Conservation (phyloP, 2,888 invertebrate species). For the Eremobia ochroleuca region DNA sequence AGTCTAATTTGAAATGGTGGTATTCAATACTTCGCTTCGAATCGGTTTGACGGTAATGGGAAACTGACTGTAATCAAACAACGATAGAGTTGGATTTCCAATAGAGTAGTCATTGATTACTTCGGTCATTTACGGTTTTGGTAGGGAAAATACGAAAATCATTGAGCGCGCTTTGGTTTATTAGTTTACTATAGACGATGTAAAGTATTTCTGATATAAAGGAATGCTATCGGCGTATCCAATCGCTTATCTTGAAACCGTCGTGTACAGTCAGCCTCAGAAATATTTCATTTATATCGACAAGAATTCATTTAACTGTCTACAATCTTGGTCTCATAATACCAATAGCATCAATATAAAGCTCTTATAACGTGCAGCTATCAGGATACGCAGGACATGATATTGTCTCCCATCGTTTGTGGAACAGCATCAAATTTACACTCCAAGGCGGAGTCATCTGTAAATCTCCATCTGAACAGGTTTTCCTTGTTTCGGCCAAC, state of each 20-base stretch:
- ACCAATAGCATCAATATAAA: background rate
- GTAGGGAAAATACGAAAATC: constrained; percentile 14
- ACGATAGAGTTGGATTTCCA: constrained; percentile 7
- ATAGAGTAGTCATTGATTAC: background rate
- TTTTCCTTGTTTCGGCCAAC: background rate
- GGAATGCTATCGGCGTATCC: constrained; percentile 50
- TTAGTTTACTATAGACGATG: constrained; percentile 43
- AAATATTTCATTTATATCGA: background rate
- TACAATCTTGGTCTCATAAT: no score
- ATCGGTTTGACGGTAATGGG: background rate
- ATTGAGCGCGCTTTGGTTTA: constrained; percentile 38
- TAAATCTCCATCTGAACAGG: background rate
- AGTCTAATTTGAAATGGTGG: constrained; percentile 6
- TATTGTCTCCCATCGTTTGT: background rate
- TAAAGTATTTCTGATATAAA: constrained; percentile 43
- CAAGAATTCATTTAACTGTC: background rate
- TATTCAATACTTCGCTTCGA: background rate
- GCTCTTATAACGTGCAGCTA: background rate
- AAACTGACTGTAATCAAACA: background rate
- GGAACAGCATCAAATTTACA: background rate
- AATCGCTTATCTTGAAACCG: constrained; percentile 56
- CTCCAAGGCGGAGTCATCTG: background rate
- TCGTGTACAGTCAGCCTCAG: background rate
- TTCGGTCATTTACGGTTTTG: constrained; percentile 23
- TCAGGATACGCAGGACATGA: background rate